Conservation (phyloP, 2,113 vertebrate species). For the Acanthisitta chloris region DNA sequence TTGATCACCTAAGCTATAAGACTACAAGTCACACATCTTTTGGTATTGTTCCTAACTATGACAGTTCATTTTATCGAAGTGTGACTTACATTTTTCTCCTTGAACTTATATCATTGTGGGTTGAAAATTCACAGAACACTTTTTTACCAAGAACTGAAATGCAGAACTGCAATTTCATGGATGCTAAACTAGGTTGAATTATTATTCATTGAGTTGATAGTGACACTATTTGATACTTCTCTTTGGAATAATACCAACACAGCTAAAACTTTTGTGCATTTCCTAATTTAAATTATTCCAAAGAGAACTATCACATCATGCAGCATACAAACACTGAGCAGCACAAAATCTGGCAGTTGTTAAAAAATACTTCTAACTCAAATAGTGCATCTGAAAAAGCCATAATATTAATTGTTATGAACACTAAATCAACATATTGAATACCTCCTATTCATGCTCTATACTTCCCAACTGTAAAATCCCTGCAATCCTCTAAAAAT, state of each 20-base stretch:
- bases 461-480: neutral
- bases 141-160: constrained; percentile 8
- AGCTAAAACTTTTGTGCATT: constrained; percentile 1
- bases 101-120: neutral
- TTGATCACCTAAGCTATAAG: neutral
- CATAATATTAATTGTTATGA: neutral
- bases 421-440: neutral
- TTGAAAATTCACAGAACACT: neutral
- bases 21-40: neutral
- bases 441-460: neutral
- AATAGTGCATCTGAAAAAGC: neutral
- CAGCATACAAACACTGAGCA: neutral
- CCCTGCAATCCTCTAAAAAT: neutral
- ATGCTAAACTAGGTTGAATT: neutral
- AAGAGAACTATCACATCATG: neutral
- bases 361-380: neutral
- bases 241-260: too few species aligned
- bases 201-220: too few species aligned
- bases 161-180: constrained; percentile 21
- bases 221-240: too few species aligned
- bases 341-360: neutral
- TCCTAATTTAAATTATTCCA: constrained; percentile 3
- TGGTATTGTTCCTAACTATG: neutral
- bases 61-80: neutral
- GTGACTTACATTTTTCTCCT: neutral